Base-by-base conservation (phyloP, 2,797 vertebrate genomes). In the Falco columbarius region DNA sequence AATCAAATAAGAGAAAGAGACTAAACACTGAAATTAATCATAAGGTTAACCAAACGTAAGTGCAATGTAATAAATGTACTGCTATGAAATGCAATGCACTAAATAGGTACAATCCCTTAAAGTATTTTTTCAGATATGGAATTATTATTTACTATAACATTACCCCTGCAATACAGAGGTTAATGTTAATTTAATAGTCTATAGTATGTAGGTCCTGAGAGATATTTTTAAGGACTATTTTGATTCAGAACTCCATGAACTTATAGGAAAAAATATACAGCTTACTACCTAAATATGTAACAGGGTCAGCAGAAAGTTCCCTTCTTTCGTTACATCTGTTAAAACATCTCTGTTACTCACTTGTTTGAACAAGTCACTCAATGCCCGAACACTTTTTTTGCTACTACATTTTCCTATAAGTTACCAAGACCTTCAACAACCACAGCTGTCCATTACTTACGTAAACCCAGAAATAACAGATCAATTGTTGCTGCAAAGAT, bases 371-470 rank as follows among this genome's bases (percentile, higher is more conserved):
- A n/a, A 59, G 14, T 4, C 81, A 54, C n/a, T 16, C 16, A 34
- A 34, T 10, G 58, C 46, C 23, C 12, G 9, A 55, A 40, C 22
- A 16, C 5, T 34, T n/a, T 22, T 22, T 66, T 36, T 76, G 40
- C 12, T 55, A 12, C 27, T 56, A 14, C 17, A 12, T 49, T n/a
- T 66, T 30, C 32, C 49, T 38, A 2, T 5, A 30, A 44, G 17
- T 56, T 66, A 62, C 20, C 10, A 44, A 30, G 20, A 23, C 6
- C 10, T 62, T 67, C 12, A 30, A 56, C 27, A 42, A 17, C 49
- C 21, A 18, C 3, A 34, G 20, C n/a, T 1, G 3, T 8, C 46
- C 24, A 7, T 42, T 36, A n/a, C 22, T 32, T 27, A 14, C 0
- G 7, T 17, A 59, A 36, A 42, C 18, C n/a, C 59, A 55, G 36